These are phyloP conservation scores for Bombus waltoni DNA, from an alignment of 1,140 invertebrate genomes.

Conservation along the genomic window DNA sequence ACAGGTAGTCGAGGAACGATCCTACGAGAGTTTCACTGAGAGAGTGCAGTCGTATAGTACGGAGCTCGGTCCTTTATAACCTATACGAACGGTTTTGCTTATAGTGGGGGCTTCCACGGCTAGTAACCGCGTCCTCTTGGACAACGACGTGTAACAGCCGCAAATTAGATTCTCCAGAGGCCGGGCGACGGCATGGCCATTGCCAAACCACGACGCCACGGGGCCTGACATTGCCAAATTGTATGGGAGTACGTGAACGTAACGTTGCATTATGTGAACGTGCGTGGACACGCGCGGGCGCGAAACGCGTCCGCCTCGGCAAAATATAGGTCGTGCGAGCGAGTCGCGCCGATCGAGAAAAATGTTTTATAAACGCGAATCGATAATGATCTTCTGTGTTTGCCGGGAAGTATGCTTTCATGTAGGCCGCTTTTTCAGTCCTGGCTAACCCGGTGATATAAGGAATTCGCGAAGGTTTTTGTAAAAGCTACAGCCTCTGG, in stretches of 20 bases:
- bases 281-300: neutral
- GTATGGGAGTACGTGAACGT: slow-evolving; percentile 26
- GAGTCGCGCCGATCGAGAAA: neutral
- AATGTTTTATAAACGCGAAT: slow-evolving; percentile 11
- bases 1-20: slow-evolving; percentile 70
- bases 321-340: slow-evolving; percentile 30
- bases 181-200: slow-evolving; percentile 66
- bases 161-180: slow-evolving; percentile 62
- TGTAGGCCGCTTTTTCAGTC: neutral
- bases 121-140: slow-evolving; percentile 55
- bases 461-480: neutral
- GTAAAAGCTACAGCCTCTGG: too few relatives aligned
- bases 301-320: slow-evolving; percentile 1
- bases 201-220: slow-evolving; percentile 71
- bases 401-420: neutral
- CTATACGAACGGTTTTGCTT: slow-evolving; percentile 74
- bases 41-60: slow-evolving; percentile 81
- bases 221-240: slow-evolving; percentile 60
- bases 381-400: slow-evolving; percentile 23
- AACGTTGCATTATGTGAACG: slow-evolving; percentile 43
- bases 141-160: slow-evolving; percentile 46
- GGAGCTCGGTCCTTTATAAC: slow-evolving; percentile 81
- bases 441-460: neutral
- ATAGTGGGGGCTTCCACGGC: slow-evolving; percentile 69
- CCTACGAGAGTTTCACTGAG: slow-evolving; percentile 81